These are phyloP conservation scores for Phylloscopus collybita DNA, from an alignment of 2,797 vertebrate species.

Conservation along the genomic window DNA sequence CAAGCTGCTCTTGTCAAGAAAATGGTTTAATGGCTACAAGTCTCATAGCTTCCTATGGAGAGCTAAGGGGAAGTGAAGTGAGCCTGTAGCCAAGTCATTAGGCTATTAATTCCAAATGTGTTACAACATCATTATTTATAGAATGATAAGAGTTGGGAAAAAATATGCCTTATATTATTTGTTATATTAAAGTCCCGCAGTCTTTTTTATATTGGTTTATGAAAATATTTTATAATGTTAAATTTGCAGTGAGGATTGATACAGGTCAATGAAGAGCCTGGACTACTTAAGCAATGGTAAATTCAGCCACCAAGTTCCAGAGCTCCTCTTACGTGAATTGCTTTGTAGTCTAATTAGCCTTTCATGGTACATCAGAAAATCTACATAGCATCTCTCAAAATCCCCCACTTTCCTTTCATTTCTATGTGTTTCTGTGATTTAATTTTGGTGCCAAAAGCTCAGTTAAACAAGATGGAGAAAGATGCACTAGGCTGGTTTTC, in stretches of 20 bases:
- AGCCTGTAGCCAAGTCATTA: background rate
- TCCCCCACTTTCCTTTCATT: fast-evolving
- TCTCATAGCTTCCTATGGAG: background rate
- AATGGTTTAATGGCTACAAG: background rate
- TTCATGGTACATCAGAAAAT: background rate
- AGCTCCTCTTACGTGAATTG: background rate
- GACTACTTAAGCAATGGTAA: background rate
- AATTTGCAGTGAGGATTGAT: background rate
- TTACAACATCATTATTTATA: background rate
- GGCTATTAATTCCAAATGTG: background rate
- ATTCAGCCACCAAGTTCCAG: background rate
- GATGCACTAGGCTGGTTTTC: background rate
- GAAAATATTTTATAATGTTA: background rate
- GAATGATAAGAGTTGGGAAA: background rate
- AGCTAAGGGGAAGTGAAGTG: background rate
- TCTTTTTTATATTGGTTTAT: background rate
- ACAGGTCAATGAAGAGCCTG: background rate
- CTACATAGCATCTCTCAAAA: background rate
- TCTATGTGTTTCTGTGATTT: background rate
- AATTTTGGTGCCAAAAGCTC: background rate
- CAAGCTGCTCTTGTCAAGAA: background rate
- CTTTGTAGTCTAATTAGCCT: background rate
- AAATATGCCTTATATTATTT: background rate
- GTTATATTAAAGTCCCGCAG: background rate
- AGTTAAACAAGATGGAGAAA: background rate